Base-by-base conservation (phyloP, 1,140 invertebrate species). In the Metaphire vulgaris region DNA sequence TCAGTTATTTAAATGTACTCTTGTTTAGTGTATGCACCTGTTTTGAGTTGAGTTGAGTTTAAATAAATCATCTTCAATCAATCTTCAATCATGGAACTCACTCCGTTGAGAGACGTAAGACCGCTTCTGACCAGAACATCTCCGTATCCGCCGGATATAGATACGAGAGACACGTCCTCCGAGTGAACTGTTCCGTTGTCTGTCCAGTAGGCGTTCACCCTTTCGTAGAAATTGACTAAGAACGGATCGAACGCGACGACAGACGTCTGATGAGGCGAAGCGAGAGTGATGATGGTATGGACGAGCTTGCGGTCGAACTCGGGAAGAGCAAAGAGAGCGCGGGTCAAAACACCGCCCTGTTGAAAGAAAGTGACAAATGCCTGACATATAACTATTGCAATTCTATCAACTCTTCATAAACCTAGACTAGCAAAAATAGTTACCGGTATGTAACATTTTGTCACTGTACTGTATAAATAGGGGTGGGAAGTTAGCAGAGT, bases 321-420 rank as follows among this genome's bases (percentile, higher is more conserved):
- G 29, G 89, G 83, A 74, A 90, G 87, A 0, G 89, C 87, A 78
- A 92, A 88, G 69, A 94, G 85, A 67, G 91, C 89, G 86, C 93
- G 91, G 0, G 93, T 93, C 78, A 97, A 87, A 68, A 96, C 87
- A 65, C 94, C 94, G 80, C 94, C 93, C 92, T 93, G 82, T 34
- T 41, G 1, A 29, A 1, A 79, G 88, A 88, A 73, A 34, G 2
- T 2, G 26, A 41, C 32, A 34, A 64, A 16, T 1, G 29, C 0
- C 72, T 56, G n/a, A n/a, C n/a, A n/a, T n/a, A n/a, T n/a, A n/a
- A n/a, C n/a, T n/a, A n/a, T n/a, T n/a, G n/a, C n/a, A n/a, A n/a
- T n/a, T n/a, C n/a, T n/a, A n/a, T n/a, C n/a, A n/a, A n/a, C n/a
- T n/a, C n/a, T n/a, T n/a, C n/a, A n/a, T n/a, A n/a, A n/a, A n/a